phyloP scores from a whole-genome alignment of 2,113 vertebrate genomes.

The Onychostruthus taczanowskii region DNA sequence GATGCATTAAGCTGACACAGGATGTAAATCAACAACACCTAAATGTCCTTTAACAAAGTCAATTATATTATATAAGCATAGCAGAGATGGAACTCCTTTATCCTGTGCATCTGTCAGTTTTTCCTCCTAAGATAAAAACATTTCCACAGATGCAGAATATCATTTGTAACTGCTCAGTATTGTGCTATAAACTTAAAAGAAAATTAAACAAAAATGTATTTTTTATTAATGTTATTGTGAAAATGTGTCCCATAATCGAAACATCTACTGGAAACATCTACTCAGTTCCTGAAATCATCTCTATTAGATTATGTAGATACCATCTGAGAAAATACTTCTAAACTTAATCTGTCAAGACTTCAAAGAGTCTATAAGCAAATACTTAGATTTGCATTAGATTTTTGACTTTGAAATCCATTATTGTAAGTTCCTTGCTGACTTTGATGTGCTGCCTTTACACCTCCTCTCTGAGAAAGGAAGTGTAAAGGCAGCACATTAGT shows the following conservation, averaged over 20 bases:
- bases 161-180: conserved; percentile 48
- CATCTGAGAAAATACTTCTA: conserved; percentile 79
- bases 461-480: conserved; percentile 52
- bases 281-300: conserved; percentile 72
- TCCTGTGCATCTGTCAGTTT: conserved; percentile 8
- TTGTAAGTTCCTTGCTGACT: conserved; percentile 75
- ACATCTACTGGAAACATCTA: conserved; percentile 47
- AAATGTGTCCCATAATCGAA: neutral
- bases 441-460: conserved; percentile 72
- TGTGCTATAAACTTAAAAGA: conserved; percentile 46
- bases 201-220: conserved; percentile 44
- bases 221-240: conserved; percentile 44
- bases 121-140: conserved; percentile 8
- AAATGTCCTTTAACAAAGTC: conserved; percentile 75
- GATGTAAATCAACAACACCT: conserved; percentile 63
- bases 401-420: conserved; percentile 84
- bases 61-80: conserved; percentile 59
- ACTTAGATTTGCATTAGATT: conserved; percentile 83
- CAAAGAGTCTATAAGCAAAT: conserved; percentile 77
- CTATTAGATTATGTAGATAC: conserved; percentile 84
- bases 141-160: conserved; percentile 26
- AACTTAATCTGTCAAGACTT: conserved; percentile 78
- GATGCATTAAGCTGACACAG: conserved; percentile 58
- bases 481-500: conserved; percentile 57
- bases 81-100: conserved; percentile 28